These are phyloP conservation scores for Chelonus insularis DNA, from an alignment of 1,140 invertebrate genomes.

Conservation along the genomic window DNA sequence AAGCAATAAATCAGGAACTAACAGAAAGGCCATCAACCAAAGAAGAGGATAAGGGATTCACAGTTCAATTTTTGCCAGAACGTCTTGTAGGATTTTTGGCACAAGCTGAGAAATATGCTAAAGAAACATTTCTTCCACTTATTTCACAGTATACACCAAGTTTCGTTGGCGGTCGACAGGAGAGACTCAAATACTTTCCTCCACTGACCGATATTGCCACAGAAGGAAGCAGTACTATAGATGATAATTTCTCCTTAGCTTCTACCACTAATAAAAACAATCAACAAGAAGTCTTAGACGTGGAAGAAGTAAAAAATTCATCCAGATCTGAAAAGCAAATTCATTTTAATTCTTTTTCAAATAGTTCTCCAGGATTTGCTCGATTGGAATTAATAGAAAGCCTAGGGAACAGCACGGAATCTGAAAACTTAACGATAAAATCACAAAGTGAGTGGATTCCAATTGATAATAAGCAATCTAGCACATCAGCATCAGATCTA, in stretches of 20 bases:
- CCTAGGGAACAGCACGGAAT: background rate
- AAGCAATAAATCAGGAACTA: background rate
- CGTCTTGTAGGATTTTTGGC: conserved; percentile 75
- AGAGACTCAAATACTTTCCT: conserved; percentile 55
- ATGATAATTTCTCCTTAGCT: background rate
- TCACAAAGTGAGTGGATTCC: background rate
- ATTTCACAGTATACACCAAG: conserved; percentile 76
- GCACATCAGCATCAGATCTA: too few species aligned
- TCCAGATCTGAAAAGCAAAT: background rate
- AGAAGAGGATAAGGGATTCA: conserved; percentile 57
- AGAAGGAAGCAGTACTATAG: background rate
- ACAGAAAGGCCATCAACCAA: conserved; percentile 24
- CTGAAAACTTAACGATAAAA: background rate
- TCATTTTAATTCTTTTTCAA: background rate
- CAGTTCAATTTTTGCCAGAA: conserved; percentile 77
- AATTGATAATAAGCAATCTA: too few species aligned
- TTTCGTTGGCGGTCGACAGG: conserved; percentile 47
- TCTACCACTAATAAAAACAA: background rate
- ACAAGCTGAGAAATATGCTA: conserved; percentile 77
- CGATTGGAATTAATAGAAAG: background rate
- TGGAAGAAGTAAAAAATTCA: background rate
- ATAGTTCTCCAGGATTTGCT: background rate
- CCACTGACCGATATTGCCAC: conserved; percentile 39
- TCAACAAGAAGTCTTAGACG: background rate
- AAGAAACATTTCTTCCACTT: conserved; percentile 72